Conservation (phyloP, 2,113 vertebrate genomes). For the Sminthopsis crassicaudata region DNA sequence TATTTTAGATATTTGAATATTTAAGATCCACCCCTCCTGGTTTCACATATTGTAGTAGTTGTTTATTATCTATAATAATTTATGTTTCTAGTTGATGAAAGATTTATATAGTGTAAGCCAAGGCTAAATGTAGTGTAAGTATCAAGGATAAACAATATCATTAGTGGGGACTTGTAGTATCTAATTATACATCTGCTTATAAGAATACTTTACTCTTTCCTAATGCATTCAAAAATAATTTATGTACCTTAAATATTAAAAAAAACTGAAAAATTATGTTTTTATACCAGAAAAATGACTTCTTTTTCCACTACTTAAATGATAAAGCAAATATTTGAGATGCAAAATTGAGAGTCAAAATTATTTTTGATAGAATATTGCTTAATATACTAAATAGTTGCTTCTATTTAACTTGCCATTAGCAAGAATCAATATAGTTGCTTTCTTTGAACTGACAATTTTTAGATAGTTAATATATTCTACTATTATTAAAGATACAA, state of each 20-base stretch:
- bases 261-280: not conserved
- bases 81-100: not conserved
- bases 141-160: not conserved
- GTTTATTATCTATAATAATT: constrained; percentile 10
- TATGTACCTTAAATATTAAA: not conserved
- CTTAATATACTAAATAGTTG: not conserved
- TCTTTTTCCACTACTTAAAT: not conserved
- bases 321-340: not conserved
- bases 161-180: not conserved
- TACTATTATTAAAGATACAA: not conserved
- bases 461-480: not conserved
- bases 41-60: constrained; percentile 2
- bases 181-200: not conserved
- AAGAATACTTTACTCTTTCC: not conserved
- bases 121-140: not conserved
- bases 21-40: not conserved
- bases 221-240: not conserved
- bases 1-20: not conserved
- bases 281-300: not conserved
- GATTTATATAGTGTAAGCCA: not conserved
- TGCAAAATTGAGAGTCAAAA: too few relatives aligned
- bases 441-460: not conserved
- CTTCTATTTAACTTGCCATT: not conserved
- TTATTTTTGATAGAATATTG: not conserved
- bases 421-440: not conserved